Base-by-base conservation (phyloP, 2,888 invertebrate genomes). In the Protonemura montana region DNA sequence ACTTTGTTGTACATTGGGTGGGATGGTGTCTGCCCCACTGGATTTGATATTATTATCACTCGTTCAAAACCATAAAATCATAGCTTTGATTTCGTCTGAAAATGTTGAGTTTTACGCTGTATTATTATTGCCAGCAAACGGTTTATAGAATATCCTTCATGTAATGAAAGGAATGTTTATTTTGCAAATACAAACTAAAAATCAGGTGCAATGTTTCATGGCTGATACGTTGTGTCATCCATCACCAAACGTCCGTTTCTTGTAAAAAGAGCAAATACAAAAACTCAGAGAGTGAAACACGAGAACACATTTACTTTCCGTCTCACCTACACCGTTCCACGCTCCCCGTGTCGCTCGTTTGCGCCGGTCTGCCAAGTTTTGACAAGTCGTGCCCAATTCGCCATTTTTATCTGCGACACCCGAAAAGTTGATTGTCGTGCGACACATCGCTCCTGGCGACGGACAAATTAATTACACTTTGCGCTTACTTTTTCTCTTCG, bases 391-490 rank as follows among this genome's bases (percentile, higher is more conserved):
- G 78, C 78, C 27, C 78, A 78, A 78, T 27, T 78, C 78, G 28
- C 78, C 78, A 78, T 78, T 78, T 28, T 27, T 78, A 78, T 27
- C 78, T 78, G 26, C 35, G 10, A 10, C 59, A 1, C 59, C 16
- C 59, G 28, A n/a, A 78, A 78, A 13, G 28, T 78, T 78, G 78
- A 26, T 78, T 59, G 59, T 78, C 78, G 78, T 7, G 78, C 78
- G 78, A 78, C 78, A 78, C 27, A 41, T n/a, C 82, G 82, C 82
- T 26, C 5, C 41, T 26, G 41, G 82, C 82, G 82, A 82, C 82
- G 26, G 82, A 82, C 59, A 84, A 84, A 84, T 84, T 84, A 84
- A 84, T 84, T 84, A 84, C 84, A 84, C 28, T 84, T 83, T 27
- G 84, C 84, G 26, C 26, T 10, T 78, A 27, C 28, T 84, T 81